Evolutionary conservation across 1,140 invertebrate species (phyloP), one percentile per base, ranked within the genome.

Genomic region (Brachionus plicatilis): DNA sequence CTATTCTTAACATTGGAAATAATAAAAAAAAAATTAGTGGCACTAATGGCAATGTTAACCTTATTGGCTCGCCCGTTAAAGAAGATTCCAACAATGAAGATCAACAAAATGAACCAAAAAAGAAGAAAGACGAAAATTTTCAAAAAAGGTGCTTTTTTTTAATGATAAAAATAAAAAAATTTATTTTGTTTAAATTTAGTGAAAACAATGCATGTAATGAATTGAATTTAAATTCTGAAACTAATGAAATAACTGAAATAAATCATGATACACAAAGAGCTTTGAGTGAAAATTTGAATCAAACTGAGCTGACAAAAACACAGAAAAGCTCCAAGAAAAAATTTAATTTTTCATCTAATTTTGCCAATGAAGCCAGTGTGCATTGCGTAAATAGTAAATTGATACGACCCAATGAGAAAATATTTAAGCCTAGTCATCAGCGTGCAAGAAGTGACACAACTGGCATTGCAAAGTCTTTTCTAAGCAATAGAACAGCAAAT

Each of bases 391-490:
- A 17, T 2, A 20, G 2, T 12, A 11, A 65, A 27, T 43, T 56
- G 9, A n/a, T 45, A 3, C 29, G 29, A 82, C 11, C 50, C 2
- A 68, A 47, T 47, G 33, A 17, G 2, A 60, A 41, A 68, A 27
- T 20, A 24, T 82, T 76, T n/a, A 76, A 50, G 27, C 72, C 41
- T 14, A 27, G 53, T 41, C 79, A 82, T 65, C 37, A 68, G 2
- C 50, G 79, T 14, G 24, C 79, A 11, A 53, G 79, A 20, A 82
- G 79, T 68, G 79, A 82, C 37, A 82, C 79, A 8, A 82, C 79
- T 82, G 50, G 53, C 2, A 65, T 82, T 11, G 60, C 53, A 60
- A 82, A 43, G 11, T 27, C 27, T 6, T 68, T 68, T 43, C n/a
- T 56, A 56, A 53, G n/a, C 1, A 80, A 12, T 17, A 9, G 78